phyloP scores from a whole-genome alignment of 2,797 vertebrate species.

The Chelonia mydas region DNA sequence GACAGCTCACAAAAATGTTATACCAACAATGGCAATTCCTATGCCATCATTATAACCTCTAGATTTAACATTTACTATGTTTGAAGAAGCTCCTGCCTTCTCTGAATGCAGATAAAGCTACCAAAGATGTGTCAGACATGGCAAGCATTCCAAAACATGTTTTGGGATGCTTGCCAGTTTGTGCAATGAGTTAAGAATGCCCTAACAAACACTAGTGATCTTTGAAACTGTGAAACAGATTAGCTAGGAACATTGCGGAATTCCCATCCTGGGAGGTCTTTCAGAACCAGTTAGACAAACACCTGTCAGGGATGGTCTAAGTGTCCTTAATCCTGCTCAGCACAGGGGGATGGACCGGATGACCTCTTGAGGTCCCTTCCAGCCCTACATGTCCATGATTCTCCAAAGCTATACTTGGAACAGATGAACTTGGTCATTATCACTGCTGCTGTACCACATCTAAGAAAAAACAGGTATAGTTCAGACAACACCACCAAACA shows the following conservation, averaged over 20 bases:
- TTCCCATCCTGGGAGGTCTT: not conserved
- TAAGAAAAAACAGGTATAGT: not conserved
- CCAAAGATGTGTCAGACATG: rapidly evolving
- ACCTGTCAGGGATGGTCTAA: not conserved
- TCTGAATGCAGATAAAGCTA: not conserved
- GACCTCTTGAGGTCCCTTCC: not conserved
- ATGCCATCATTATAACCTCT: not conserved
- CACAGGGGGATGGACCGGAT: not conserved
- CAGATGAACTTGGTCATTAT: not conserved
- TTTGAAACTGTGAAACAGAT: not conserved
- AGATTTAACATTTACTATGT: not conserved
- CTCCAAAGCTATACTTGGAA: not conserved
- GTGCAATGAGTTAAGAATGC: not conserved
- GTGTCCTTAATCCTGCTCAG: not conserved
- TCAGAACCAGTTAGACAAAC: not conserved
- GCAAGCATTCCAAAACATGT: not conserved
- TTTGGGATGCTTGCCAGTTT: not conserved
- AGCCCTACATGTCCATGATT: not conserved
- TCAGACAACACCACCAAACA: not conserved
- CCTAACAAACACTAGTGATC: not conserved
- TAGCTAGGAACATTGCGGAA: not conserved
- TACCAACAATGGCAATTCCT: constrained; percentile 2
- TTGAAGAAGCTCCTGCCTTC: not conserved
- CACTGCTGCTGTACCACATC: not conserved
- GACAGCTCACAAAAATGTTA: not conserved